A percentile compares a stretch with the other conserved stretches of the same genome.
Conservation (phyloP, 2,113 vertebrate species). For the Cochlearius cochlearius region DNA sequence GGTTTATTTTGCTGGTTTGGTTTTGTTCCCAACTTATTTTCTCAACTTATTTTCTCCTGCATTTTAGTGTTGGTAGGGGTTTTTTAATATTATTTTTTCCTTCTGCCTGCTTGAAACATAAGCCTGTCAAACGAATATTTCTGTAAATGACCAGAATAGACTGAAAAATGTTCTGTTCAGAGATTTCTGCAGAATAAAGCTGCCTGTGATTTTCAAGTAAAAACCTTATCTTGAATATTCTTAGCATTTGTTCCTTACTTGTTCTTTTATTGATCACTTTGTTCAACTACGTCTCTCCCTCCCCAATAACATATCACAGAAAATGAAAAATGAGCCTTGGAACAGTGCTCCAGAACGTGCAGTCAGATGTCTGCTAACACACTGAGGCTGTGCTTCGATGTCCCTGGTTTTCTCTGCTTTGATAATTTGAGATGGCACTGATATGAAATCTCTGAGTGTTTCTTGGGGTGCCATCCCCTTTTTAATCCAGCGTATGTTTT, state of each 20-base stretch:
- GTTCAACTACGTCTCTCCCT: background rate
- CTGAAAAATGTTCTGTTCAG: background rate
- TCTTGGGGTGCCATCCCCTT: background rate
- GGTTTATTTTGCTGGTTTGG: background rate
- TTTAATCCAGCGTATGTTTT: background rate
- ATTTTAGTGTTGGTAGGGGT: background rate
- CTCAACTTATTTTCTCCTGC: background rate
- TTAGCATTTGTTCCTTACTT: slow-evolving; percentile 7
- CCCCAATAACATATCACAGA: background rate
- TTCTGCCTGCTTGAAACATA: background rate
- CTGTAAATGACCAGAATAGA: background rate
- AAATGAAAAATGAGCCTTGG: slow-evolving; percentile 17
- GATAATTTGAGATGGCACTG: background rate
- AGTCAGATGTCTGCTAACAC: background rate
- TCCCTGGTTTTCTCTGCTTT: background rate
- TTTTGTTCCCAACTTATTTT: background rate
- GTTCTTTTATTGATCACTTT: slow-evolving; percentile 29
- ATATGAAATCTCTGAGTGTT: background rate
- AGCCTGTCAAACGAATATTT: background rate
- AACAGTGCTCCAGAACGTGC: background rate
- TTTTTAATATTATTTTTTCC: background rate
- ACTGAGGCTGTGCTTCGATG: rapidly evolving
- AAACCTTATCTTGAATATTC: slow-evolving; percentile 15
- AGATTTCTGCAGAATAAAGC: background rate
- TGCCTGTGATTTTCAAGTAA: background rate